Evolutionary conservation across 92 coral and sea anemone species (phyloP).

Genomic region (Scolanthus callimorphus): DNA sequence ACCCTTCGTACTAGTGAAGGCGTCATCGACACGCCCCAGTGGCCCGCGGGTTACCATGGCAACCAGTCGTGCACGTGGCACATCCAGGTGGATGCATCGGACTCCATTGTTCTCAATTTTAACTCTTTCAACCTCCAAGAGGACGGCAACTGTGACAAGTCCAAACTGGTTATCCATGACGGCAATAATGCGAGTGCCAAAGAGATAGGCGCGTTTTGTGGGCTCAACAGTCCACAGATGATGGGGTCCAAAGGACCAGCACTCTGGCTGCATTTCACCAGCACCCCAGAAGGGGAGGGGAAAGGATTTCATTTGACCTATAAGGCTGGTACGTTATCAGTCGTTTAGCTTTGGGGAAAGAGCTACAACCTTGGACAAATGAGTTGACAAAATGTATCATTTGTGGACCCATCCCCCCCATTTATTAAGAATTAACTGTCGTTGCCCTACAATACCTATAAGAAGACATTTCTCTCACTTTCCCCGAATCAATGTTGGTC

Average conservation of each 20-base stretch:
- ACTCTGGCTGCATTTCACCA: conserved; percentile 60
- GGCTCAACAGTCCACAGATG: conserved; percentile 41
- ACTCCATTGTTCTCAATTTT: conserved; percentile 56
- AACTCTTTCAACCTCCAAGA: conserved; percentile 54
- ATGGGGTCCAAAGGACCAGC: conserved; percentile 41
- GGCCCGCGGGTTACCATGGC: conserved; percentile 74
- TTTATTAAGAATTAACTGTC: no score
- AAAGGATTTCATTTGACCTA: conserved; percentile 71
- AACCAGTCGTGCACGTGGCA: conserved; percentile 57
- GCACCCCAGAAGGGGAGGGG: conserved; percentile 46
- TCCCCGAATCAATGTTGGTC: no score
- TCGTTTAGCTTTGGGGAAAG: no score
- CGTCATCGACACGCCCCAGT: conserved; percentile 61
- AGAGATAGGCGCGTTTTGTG: conserved; percentile 67
- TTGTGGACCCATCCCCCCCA: no score
- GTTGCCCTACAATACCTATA: no score
- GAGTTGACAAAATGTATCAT: no score
- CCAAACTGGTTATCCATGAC: conserved; percentile 57
- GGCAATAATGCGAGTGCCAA: conserved; percentile 36
- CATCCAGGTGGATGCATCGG: conserved; percentile 35
- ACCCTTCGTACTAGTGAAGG: conserved; percentile 49
- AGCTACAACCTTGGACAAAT: no score
- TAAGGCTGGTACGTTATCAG: conserved; percentile 44
- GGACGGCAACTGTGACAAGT: conserved; percentile 54
- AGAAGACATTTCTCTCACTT: no score